Evolutionary conservation across 2,797 vertebrate species (phyloP).

Genomic region (Microtus californicus): DNA sequence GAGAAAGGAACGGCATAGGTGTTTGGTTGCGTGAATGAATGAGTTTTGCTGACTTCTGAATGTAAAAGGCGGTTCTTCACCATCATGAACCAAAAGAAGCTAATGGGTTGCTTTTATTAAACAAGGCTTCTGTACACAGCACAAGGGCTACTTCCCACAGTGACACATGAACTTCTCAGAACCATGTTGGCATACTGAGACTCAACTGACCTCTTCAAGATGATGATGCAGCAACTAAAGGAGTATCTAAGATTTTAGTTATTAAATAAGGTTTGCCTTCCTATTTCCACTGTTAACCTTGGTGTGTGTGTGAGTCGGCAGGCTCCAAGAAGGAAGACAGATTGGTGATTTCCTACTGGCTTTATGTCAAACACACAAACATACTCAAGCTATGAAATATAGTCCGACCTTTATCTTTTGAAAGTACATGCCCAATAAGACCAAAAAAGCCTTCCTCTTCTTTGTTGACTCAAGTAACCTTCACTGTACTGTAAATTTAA

Average conservation of each 20-base stretch:
- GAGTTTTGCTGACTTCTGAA: neutral
- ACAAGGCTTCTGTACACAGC: neutral
- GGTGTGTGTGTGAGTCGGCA: neutral
- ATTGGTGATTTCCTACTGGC: neutral
- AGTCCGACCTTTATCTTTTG: neutral
- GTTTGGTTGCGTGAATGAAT: neutral
- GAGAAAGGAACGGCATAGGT: neutral
- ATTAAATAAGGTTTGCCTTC: neutral
- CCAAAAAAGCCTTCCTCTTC: neutral
- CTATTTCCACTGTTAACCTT: neutral
- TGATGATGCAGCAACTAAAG: neutral
- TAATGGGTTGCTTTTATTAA: neutral
- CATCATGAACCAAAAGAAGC: neutral
- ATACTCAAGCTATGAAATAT: constrained; percentile 12
- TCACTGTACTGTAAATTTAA: neutral
- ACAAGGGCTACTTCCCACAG: neutral
- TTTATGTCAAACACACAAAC: constrained; percentile 17
- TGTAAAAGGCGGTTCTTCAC: neutral
- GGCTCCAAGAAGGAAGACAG: constrained; percentile 25
- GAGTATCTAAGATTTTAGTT: neutral
- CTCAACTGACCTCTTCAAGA: neutral
- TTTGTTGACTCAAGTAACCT: constrained; percentile 15
- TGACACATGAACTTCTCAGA: neutral
- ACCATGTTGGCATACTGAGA: neutral
- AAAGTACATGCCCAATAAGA: neutral